These are phyloP conservation scores for Excalfactoria chinensis DNA, from an alignment of 2,113 vertebrate species.

Conservation along the genomic window DNA sequence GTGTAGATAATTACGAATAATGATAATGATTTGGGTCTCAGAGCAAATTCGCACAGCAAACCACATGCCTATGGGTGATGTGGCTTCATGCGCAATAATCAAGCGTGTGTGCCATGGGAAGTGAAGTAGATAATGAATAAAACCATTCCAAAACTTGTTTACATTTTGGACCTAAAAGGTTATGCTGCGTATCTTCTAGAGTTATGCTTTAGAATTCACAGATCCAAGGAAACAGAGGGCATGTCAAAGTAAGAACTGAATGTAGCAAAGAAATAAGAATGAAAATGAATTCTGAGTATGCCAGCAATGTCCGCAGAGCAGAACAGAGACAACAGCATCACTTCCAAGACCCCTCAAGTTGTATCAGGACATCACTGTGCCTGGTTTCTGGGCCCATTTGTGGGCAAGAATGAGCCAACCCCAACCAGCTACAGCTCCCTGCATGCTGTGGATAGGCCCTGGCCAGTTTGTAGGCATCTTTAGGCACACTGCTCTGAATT, in stretches of 20 bases:
- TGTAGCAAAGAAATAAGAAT: not conserved
- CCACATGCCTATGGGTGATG: constrained; percentile 32
- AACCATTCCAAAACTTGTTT: constrained; percentile 5
- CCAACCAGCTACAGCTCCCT: not conserved
- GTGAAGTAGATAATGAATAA: constrained; percentile 22
- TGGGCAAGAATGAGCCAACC: not conserved
- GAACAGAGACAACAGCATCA: not conserved
- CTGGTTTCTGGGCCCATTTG: not conserved
- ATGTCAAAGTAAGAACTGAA: not conserved
- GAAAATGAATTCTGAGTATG: not conserved
- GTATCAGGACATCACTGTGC: accelerated
- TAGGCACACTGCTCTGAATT: not conserved
- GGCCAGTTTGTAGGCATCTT: not conserved
- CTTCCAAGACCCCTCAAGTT: not conserved
- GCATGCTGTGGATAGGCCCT: not conserved
- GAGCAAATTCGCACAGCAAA: constrained; percentile 42
- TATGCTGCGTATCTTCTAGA: not conserved
- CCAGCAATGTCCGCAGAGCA: accelerated
- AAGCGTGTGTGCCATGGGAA: not conserved
- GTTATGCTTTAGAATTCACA: not conserved
- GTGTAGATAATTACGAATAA: constrained; percentile 69
- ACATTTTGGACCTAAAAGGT: not conserved
- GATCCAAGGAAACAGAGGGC: not conserved
- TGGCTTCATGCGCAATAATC: constrained; percentile 43
- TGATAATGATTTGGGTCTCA: constrained; percentile 38